Evolutionary conservation across 2,888 invertebrate genomes (phyloP).

Genomic region (Carterocephalus palaemon): DNA sequence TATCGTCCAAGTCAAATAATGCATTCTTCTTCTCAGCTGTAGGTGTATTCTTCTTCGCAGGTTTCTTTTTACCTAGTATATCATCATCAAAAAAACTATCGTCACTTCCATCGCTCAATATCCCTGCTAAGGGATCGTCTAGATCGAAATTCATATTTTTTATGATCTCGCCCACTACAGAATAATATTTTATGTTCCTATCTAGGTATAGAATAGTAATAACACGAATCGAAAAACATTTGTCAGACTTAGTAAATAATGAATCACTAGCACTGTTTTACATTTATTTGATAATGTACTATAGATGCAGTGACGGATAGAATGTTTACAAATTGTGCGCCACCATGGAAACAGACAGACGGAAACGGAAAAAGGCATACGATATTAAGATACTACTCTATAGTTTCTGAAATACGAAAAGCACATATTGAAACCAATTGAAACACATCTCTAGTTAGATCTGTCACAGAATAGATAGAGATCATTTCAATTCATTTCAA

Average conservation of each 20-base stretch:
- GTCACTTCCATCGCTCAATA: constrained; percentile 83
- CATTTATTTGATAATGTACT: too few species aligned
- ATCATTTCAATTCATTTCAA: too few species aligned
- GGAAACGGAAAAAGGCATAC: constrained; percentile 16
- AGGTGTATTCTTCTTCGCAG: constrained; percentile 52
- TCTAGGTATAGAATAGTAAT: too few species aligned
- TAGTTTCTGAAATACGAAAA: too few species aligned
- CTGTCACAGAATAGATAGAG: too few species aligned
- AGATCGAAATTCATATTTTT: constrained; percentile 75
- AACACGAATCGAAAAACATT: background rate
- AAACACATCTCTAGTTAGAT: too few species aligned
- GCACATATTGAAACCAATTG: too few species aligned
- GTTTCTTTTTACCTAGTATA: constrained; percentile 66
- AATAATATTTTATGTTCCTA: too few species aligned
- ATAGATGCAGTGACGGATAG: background rate
- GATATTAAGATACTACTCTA: too few species aligned
- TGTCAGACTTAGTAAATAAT: too few species aligned
- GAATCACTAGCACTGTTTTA: too few species aligned
- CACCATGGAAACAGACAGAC: constrained; percentile 55
- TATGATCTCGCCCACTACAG: too few species aligned
- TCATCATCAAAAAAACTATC: constrained; percentile 86
- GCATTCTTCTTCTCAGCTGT: constrained; percentile 58
- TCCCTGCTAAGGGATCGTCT: constrained; percentile 82
- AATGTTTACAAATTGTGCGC: constrained; percentile 53
- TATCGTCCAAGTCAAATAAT: constrained; percentile 60